Evolutionary conservation across 2,888 invertebrate genomes (phyloP).

Genomic region (Caenorhabditis sp.): DNA sequence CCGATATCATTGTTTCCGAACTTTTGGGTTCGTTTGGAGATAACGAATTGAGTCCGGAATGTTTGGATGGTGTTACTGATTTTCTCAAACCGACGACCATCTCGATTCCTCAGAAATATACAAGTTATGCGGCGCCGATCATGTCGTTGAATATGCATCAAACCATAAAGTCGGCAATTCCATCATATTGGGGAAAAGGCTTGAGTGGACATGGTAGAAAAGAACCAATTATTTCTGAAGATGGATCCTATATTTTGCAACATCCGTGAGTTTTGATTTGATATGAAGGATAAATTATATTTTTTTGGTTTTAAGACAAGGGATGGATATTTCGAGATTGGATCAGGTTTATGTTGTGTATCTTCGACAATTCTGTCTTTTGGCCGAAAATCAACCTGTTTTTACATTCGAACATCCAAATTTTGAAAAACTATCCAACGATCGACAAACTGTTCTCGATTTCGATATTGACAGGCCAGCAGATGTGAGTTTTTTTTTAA

Average conservation of each 20-base stretch:
- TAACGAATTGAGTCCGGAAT: constrained; percentile 95
- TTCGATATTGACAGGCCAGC: constrained; percentile 35
- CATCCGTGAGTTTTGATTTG: constrained; percentile 35
- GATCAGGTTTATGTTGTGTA: constrained; percentile 93
- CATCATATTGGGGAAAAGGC: constrained; percentile 32
- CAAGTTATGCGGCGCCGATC: constrained; percentile 78
- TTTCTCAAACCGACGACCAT: constrained; percentile 71
- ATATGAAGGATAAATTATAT: too few relatives aligned
- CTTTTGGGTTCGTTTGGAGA: constrained; percentile 96
- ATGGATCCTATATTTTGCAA: constrained; percentile 37
- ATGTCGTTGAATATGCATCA: constrained; percentile 82
- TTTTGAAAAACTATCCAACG: constrained; percentile 71
- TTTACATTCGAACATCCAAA: constrained; percentile 93
- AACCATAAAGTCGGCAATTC: constrained; percentile 29
- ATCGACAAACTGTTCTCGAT: constrained; percentile 22
- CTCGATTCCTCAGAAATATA: constrained; percentile 64
- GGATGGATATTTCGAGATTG: constrained; percentile 28
- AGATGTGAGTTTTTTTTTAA: constrained; percentile 45
- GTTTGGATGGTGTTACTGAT: constrained; percentile 73
- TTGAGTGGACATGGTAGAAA: constrained; percentile 41
- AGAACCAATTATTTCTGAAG: constrained; percentile 26
- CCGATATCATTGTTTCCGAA: constrained; percentile 86
- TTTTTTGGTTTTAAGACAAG: constrained; percentile 22
- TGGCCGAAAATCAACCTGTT: constrained; percentile 71
- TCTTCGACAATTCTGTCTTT: constrained; percentile 82